Base-by-base conservation (phyloP, 2,797 vertebrate species). In the Arctocebus calabarensis region DNA sequence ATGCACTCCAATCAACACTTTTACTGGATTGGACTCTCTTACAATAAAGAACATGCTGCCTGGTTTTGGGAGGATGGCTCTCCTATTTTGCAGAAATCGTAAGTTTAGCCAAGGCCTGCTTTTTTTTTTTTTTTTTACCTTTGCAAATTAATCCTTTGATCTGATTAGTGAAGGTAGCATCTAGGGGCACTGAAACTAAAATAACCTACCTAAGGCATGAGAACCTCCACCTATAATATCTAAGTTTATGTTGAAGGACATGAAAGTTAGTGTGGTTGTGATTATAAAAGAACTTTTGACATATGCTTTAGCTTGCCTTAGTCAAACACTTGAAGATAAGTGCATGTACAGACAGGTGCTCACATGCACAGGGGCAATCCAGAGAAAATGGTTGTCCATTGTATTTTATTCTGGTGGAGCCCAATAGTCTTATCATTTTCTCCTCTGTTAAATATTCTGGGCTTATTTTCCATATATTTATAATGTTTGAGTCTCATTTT, bases 1-100 rank as follows among this genome's bases (percentile, higher is more conserved):
- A 32, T 92, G 34, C 84, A 1, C 3, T 40, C 0, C 37, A 79
- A 0, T 71, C 7, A 12, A 8, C 0, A 0, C 0, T 64, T 45
- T 89, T 97, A 89, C 71, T 97, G 97, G 96, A 86, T 83, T 87
- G 96, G 93, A 25, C 45, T 91, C 32, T n/a, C 2, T 12, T 97
- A 84, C 3, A 4, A 4, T 90, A 1, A 81, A 66, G 27, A 86
- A 5, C 16, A 0, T 3, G 0, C 0, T 0, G 2, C 23, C 37
- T 97, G 96, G 97, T 0, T 88, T 2, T 95, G 96, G 96, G 83
- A 92, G 13, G 27, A 96, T 43, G 89, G 91, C 40, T 94, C 88
- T 48, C 7, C 1, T 37, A 3, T 45, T 1, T 77, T 52, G 20
- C 34, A 1, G 66, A 6, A 92, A 66, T 8, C 90, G 96, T 97